Conservation (phyloP, 2,113 vertebrate genomes). For the Pseudorectes ferrugineus region DNA sequence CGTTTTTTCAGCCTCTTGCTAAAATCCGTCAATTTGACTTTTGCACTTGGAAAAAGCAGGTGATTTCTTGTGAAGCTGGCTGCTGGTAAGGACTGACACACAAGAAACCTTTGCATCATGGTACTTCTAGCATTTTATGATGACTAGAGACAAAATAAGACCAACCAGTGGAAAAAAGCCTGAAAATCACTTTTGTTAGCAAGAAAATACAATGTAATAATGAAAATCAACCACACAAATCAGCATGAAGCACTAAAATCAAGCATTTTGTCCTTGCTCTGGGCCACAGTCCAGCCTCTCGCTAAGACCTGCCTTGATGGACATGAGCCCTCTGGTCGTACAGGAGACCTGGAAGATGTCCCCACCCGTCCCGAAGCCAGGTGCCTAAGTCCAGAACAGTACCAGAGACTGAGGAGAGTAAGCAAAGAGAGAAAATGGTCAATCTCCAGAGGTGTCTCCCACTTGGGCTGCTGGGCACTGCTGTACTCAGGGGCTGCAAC, state of each 20-base stretch:
- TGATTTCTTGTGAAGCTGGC: background rate
- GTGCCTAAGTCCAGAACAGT: background rate
- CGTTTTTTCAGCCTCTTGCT: background rate
- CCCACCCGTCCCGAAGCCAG: background rate
- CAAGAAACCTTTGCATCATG: background rate
- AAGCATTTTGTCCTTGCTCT: background rate
- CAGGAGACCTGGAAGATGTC: background rate
- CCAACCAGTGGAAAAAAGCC: background rate
- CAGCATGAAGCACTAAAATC: background rate
- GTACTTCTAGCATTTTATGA: background rate
- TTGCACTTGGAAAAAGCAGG: background rate
- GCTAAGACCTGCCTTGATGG: background rate
- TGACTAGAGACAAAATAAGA: background rate
- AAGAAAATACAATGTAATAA: background rate
- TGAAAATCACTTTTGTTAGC: background rate
- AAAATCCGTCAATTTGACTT: background rate
- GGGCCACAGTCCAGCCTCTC: background rate
- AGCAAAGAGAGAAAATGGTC: background rate
- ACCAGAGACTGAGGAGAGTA: background rate
- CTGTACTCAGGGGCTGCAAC: fast-evolving
- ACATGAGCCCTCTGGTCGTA: background rate
- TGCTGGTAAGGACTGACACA: background rate
- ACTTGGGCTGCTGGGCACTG: background rate
- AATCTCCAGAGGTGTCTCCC: background rate
- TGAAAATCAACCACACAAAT: background rate